phyloP scores from a whole-genome alignment of 2,888 invertebrate genomes.

The Harmothoe impar region DNA sequence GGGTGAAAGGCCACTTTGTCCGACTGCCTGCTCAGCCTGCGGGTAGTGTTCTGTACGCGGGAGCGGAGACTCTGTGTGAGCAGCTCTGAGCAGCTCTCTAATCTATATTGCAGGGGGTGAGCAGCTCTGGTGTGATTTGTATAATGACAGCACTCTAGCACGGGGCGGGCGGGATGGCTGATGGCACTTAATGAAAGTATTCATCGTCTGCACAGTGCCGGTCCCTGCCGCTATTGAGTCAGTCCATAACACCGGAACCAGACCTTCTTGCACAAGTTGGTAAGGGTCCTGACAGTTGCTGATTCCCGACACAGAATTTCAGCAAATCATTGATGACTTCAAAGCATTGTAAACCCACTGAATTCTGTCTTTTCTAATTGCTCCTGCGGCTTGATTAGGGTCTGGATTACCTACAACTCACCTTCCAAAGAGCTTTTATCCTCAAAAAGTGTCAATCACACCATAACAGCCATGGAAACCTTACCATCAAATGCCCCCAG shows the following conservation, averaged over 20 bases:
- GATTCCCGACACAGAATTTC: no score
- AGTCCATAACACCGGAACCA: background rate
- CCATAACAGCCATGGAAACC: no score
- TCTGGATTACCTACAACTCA: no score
- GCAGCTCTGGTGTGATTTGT: constrained; percentile 35
- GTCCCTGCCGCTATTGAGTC: background rate
- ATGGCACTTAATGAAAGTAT: constrained; percentile 27
- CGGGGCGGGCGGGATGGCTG: background rate
- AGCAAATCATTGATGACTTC: no score
- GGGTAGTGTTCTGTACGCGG: background rate
- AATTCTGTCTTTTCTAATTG: no score
- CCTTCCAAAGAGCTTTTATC: no score
- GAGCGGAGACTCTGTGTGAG: background rate
- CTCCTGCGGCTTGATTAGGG: no score
- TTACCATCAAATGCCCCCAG: no score
- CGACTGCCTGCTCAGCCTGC: background rate
- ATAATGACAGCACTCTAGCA: constrained; percentile 37
- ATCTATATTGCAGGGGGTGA: constrained; percentile 12
- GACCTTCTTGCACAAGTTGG: no score
- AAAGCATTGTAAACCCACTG: no score
- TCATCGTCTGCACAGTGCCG: background rate
- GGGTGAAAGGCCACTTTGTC: background rate
- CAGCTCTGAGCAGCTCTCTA: constrained; percentile 11
- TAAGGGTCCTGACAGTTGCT: no score
- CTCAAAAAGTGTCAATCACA: no score